phyloP scores from a whole-genome alignment of 2,797 vertebrate genomes.

The Typhlichthys eigenmanni region DNA sequence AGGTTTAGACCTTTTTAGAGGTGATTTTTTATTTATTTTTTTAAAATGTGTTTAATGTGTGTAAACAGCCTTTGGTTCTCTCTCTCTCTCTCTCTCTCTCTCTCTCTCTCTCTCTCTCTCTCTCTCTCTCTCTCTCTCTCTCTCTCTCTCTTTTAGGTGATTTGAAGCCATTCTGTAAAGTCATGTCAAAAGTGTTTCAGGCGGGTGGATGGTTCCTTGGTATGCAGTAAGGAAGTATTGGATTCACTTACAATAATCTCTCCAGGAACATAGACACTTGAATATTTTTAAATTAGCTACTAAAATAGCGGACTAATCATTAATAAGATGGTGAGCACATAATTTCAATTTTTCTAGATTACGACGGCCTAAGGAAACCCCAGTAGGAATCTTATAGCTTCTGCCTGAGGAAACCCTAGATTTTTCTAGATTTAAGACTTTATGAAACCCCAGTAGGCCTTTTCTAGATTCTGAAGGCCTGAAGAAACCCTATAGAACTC shows the following conservation, averaged over 20 bases:
- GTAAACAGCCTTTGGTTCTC: constrained; percentile 7
- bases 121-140: too few species aligned
- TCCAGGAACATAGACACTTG: not conserved
- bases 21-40: too few species aligned
- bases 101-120: too few species aligned
- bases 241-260: constrained; percentile 22
- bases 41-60: not conserved
- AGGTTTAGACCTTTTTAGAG: too few species aligned
- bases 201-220: constrained; percentile 25
- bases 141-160: constrained; percentile 57
- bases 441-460: too few species aligned
- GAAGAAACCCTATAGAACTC: not conserved
- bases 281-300: not conserved
- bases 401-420: too few species aligned
- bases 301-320: not conserved
- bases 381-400: too few species aligned
- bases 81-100: too few species aligned
- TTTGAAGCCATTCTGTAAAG: constrained; percentile 24
- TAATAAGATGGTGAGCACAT: not conserved
- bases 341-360: too few species aligned
- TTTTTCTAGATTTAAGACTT: not conserved
- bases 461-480: not conserved
- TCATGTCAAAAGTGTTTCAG: constrained; percentile 17
- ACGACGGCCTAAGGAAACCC: too few species aligned
- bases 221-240: constrained; percentile 25